Evolutionary conservation across 2,797 vertebrate species (phyloP).

Genomic region (Sciaenops ocellatus): DNA sequence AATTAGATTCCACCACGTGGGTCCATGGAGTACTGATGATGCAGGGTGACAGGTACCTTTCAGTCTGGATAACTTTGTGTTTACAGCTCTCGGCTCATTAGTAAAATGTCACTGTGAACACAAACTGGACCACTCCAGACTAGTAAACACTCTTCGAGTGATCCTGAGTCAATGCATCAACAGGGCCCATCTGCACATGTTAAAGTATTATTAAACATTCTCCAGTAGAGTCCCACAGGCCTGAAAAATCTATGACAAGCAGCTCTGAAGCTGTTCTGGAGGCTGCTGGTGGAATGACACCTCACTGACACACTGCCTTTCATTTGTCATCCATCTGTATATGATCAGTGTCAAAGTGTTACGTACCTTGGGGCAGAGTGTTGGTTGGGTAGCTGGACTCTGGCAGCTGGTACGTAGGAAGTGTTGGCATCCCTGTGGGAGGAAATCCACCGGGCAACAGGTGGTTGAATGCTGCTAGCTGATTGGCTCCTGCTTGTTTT

Average conservation of each 20-base stretch:
- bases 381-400: slow-evolving; percentile 91
- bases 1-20: neutral
- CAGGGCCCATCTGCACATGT: too few species aligned
- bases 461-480: slow-evolving; percentile 96
- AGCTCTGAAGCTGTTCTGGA: too few species aligned
- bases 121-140: too few species aligned
- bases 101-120: neutral
- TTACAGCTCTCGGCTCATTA: neutral
- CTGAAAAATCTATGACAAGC: neutral
- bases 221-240: neutral
- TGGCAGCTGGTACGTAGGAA: slow-evolving; percentile 94
- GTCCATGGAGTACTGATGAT: neutral
- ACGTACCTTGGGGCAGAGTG: slow-evolving; percentile 91
- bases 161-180: too few species aligned
- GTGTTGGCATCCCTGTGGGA: slow-evolving; percentile 91
- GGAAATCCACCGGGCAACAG: slow-evolving; percentile 96
- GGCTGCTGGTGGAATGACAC: neutral
- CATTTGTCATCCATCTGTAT: neutral
- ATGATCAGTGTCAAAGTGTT: neutral
- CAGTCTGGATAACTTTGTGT: neutral
- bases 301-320: neutral
- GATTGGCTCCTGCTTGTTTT: slow-evolving; percentile 97
- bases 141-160: too few species aligned
- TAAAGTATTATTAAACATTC: too few species aligned
- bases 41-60: neutral